These are phyloP conservation scores for Metallyticus violacea DNA, from an alignment of 2,888 invertebrate genomes.

Conservation along the genomic window DNA sequence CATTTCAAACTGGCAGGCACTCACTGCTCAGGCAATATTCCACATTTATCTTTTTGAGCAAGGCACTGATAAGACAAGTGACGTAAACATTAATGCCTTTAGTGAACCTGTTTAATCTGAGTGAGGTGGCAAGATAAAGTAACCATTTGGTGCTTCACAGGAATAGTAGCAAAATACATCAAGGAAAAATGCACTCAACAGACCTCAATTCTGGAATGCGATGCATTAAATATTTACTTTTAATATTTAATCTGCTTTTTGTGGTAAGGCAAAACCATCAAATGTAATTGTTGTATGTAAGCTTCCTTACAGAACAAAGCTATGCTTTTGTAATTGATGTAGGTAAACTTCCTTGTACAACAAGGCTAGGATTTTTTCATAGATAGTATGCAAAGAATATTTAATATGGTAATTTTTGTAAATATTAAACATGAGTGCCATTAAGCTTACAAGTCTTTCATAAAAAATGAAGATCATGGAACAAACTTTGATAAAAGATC, in stretches of 20 bases:
- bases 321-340: too few species aligned
- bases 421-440: too few species aligned
- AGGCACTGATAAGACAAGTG: background rate
- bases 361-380: too few species aligned
- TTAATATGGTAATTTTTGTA: too few species aligned
- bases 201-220: conserved; percentile 49
- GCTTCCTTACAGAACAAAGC: background rate
- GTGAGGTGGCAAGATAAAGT: background rate
- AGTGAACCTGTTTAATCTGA: background rate
- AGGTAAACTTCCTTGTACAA: too few species aligned
- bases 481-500: too few species aligned
- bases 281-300: background rate
- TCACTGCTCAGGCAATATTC: too few species aligned
- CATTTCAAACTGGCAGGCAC: background rate
- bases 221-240: conserved; percentile 65
- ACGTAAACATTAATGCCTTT: background rate
- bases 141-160: background rate
- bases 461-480: too few species aligned
- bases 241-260: conserved; percentile 64
- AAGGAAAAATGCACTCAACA: background rate
- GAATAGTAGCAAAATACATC: background rate
- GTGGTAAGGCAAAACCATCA: conserved; percentile 51
- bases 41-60: background rate
- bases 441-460: too few species aligned
- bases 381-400: too few species aligned